A percentile compares a stretch with the other conserved stretches of the same genome.
Conservation (phyloP, 2,113 vertebrate species). For the Parotia lawesii region DNA sequence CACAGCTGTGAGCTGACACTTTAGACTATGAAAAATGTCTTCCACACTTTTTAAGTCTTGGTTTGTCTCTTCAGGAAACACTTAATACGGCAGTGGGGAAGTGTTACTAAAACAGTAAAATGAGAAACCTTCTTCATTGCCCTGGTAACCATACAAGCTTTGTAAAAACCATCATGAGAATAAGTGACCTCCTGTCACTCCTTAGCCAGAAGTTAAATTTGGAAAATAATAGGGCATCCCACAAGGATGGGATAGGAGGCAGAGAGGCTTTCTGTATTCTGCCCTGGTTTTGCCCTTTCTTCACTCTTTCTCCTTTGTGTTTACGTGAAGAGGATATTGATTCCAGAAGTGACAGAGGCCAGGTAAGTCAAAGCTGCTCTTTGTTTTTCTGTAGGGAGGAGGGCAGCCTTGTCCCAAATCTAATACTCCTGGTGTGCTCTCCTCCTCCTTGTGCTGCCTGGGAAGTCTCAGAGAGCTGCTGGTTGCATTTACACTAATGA, state of each 20-base stretch:
- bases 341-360: not conserved
- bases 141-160: not conserved
- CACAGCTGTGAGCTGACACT: not conserved
- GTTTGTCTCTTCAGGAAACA: not conserved
- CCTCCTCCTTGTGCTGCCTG: not conserved
- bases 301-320: not conserved
- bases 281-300: not conserved
- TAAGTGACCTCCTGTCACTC: not conserved
- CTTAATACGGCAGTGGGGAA: not conserved
- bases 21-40: not conserved
- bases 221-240: constrained; percentile 2
- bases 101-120: not conserved
- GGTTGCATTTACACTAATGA: constrained; percentile 54
- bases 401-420: not conserved
- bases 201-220: not conserved
- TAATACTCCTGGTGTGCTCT: not conserved
- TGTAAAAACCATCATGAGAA: not conserved
- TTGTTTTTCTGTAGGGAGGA: not conserved
- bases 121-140: not conserved
- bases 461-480: constrained; percentile 4
- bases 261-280: constrained; percentile 2
- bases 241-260: not conserved
- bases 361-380: not conserved
- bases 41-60: not conserved
- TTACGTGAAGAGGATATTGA: not conserved